These are phyloP conservation scores for Drosophila athabasca DNA, from an alignment of 1,140 invertebrate species.

Conservation along the genomic window DNA sequence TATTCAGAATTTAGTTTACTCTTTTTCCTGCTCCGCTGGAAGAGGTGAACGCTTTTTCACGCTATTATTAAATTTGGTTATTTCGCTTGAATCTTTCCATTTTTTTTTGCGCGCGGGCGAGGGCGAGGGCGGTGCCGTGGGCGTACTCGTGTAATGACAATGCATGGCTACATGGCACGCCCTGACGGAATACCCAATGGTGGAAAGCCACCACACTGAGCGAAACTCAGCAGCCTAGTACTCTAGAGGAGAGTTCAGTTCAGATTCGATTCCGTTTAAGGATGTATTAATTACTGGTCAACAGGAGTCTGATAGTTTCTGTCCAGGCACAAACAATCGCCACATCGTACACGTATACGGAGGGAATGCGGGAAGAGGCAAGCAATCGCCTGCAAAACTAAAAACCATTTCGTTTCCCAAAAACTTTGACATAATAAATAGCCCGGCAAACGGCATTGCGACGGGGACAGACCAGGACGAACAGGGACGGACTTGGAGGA, in stretches of 20 bases:
- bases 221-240: too few species aligned
- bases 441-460: constrained; percentile 44
- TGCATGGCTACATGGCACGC: too few species aligned
- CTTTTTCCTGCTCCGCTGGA: constrained; percentile 28
- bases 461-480: background rate
- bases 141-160: too few species aligned
- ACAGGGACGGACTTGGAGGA: constrained; percentile 1
- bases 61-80: constrained; percentile 69
- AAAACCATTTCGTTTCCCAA: constrained; percentile 49
- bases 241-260: too few species aligned
- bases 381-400: constrained; percentile 49
- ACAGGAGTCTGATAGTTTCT: too few species aligned
- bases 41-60: constrained; percentile 51
- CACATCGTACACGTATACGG: constrained; percentile 15
- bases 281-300: constrained; percentile 7
- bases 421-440: constrained; percentile 71
- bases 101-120: too few species aligned
- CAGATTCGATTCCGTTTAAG: too few species aligned
- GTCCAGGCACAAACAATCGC: constrained; percentile 16
- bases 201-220: too few species aligned
- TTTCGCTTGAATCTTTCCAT: too few species aligned
- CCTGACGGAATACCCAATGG: too few species aligned
- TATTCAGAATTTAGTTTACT: constrained; percentile 59
- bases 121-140: too few species aligned
- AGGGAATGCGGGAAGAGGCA: background rate